Conservation (phyloP, 2,797 vertebrate genomes). For the Pangasius macronema region DNA sequence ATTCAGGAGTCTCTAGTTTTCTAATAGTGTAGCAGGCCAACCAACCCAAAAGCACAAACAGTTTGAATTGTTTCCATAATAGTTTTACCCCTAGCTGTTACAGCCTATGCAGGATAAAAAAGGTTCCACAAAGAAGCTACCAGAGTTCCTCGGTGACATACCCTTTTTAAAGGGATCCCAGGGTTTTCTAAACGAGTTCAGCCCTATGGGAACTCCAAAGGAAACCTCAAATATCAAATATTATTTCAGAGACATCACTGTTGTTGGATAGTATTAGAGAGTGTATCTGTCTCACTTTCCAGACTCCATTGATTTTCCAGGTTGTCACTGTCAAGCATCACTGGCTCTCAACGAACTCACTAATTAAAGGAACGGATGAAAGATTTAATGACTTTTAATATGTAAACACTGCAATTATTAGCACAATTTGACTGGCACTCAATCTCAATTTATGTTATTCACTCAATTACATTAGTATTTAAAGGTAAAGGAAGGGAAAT, state of each 20-base stretch:
- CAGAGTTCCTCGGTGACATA: not conserved
- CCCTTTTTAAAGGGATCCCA: not conserved
- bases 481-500: not conserved
- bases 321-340: slow-evolving; percentile 8
- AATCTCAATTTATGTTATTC: slow-evolving; percentile 9
- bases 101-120: not conserved
- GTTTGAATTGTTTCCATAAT: not conserved
- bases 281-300: not conserved
- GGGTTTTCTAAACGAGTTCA: not conserved
- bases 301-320: not conserved
- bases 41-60: not conserved
- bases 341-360: not conserved
- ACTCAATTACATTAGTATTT: slow-evolving; percentile 21
- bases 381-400: slow-evolving; percentile 26
- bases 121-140: not conserved
- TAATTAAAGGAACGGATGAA: not conserved
- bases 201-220: not conserved
- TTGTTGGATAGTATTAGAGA: not conserved
- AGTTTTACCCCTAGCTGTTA: not conserved
- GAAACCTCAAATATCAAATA: not conserved
- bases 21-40: not conserved
- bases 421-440: not conserved
- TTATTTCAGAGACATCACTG: not conserved
- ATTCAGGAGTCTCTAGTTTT: not conserved
- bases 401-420: not conserved